A percentile compares a stretch with the other conserved stretches of the same genome.
Evolutionary conservation across 2,113 vertebrate species (phyloP).

Genomic region (Numenius arquata): DNA sequence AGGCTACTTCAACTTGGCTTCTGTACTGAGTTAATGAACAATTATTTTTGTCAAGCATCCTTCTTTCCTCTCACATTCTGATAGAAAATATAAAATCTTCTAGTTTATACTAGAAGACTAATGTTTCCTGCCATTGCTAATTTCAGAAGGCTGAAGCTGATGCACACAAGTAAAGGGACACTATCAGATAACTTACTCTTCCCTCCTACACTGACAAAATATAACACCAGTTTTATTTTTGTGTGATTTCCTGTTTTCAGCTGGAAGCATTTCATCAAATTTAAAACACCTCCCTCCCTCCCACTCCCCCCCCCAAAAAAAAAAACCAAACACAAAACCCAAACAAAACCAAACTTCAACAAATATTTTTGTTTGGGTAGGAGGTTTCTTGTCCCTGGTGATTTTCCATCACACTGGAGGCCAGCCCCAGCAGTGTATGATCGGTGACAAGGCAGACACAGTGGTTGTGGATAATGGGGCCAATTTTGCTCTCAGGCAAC

Average conservation of each 20-base stretch:
- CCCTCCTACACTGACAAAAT: background rate
- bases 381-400: conserved; percentile 24
- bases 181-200: background rate
- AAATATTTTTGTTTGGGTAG: conserved; percentile 34
- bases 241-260: conserved; percentile 42
- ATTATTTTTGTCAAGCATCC: background rate
- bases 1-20: background rate
- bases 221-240: background rate
- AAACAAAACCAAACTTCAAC: background rate
- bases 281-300: background rate
- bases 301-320: background rate
- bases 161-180: background rate
- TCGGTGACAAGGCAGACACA: conserved; percentile 32
- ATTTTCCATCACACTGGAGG: conserved; percentile 44
- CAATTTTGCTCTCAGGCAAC: conserved; percentile 63
- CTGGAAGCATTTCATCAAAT: conserved; percentile 15
- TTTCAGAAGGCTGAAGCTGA: background rate
- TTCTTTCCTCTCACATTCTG: background rate
- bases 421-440: background rate
- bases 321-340: background rate
- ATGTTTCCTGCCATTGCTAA: background rate
- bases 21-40: background rate
- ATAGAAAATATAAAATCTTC: background rate
- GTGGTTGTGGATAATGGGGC: conserved; percentile 43
- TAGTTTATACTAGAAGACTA: background rate